These are phyloP conservation scores for Poecile montanus DNA, from an alignment of 2,797 vertebrate species.

Conservation along the genomic window DNA sequence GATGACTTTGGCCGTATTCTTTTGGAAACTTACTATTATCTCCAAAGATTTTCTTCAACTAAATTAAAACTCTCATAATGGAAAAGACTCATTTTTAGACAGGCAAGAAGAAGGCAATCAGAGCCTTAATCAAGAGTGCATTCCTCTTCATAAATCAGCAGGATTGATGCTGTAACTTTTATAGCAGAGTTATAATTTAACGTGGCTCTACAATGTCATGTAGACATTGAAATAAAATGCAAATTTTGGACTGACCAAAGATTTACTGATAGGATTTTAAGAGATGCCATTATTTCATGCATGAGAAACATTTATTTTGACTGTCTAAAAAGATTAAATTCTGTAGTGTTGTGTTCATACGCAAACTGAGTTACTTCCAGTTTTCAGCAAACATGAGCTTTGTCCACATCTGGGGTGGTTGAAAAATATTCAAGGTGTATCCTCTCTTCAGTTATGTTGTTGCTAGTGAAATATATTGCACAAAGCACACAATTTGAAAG, in stretches of 20 bases:
- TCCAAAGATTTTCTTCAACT: not conserved
- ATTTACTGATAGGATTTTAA: not conserved
- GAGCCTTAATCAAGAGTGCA: not conserved
- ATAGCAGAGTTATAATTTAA: not conserved
- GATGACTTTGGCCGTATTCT: not conserved
- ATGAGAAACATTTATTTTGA: not conserved
- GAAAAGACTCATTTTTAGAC: not conserved
- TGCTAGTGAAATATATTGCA: not conserved
- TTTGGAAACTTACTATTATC: not conserved
- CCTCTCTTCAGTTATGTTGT: not conserved
- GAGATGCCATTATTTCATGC: not conserved
- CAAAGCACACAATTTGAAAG: not conserved
- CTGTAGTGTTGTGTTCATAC: not conserved
- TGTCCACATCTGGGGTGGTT: not conserved
- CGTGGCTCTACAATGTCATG: not conserved
- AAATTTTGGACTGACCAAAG: not conserved
- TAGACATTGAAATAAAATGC: not conserved
- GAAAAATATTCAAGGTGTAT: not conserved
- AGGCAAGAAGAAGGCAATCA: not conserved
- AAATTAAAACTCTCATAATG: not conserved
- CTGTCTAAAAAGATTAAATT: conserved; percentile 5
- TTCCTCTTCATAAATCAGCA: not conserved
- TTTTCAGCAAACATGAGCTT: not conserved
- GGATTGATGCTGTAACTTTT: not conserved
- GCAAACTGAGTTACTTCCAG: not conserved